Conservation (phyloP, 2,888 invertebrate genomes). For the Crossocerus cetratus region DNA sequence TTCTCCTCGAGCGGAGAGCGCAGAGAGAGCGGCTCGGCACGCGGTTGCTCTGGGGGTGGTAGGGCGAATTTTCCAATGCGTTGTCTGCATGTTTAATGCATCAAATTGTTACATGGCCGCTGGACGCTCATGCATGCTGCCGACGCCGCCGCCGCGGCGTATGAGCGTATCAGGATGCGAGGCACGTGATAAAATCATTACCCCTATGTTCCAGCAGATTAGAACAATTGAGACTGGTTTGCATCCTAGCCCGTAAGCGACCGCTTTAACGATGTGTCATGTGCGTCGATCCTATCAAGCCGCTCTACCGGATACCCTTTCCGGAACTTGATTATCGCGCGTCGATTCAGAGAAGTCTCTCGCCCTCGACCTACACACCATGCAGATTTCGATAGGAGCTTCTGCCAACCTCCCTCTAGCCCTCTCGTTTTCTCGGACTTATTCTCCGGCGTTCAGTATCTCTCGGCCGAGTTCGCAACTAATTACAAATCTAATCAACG, state of each 20-base stretch:
- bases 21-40: too few relatives aligned
- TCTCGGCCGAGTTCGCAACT: constrained; percentile 27
- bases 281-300: background rate
- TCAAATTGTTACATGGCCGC: background rate
- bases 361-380: too few relatives aligned
- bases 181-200: constrained; percentile 1
- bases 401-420: background rate
- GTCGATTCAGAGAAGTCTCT: background rate
- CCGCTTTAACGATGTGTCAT: constrained; percentile 3
- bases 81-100: background rate
- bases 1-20: too few relatives aligned
- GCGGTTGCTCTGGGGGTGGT: too few relatives aligned
- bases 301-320: background rate
- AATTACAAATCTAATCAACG: constrained; percentile 58
- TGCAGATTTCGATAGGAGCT: too few relatives aligned
- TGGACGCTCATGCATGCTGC: background rate
- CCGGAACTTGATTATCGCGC: constrained; percentile 1
- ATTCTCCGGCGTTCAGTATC: constrained; percentile 13
- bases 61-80: too few relatives aligned
- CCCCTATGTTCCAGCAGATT: background rate
- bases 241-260: background rate
- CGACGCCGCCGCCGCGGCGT: too few relatives aligned
- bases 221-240: background rate
- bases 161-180: constrained; percentile 2
- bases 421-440: constrained; percentile 15